Evolutionary conservation across 2,797 vertebrate genomes (phyloP), one percentile per base, ranked within the genome.

Genomic region (Semaprochilodus insignis): DNA sequence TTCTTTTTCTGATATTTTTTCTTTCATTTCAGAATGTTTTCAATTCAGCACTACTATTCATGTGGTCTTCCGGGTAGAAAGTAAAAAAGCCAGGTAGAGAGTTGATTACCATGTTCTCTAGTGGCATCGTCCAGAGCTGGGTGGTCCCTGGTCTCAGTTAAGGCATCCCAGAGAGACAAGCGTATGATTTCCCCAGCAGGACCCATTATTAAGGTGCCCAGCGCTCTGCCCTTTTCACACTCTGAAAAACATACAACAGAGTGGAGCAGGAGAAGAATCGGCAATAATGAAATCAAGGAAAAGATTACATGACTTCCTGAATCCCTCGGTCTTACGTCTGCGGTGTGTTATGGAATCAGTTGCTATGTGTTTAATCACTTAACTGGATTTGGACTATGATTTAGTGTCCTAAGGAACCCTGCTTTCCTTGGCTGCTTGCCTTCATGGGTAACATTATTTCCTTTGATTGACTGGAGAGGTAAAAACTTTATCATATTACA

Each of bases 101-200:
- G 66, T 48, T 72, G 52, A 90, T 91, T 90, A 94, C 91, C 90
- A 84, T 91, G 80, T 44, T 87, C 82, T 54, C 55, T 54, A n/a
- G 88, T 85, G 75, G 89, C 88, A 51, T 88, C 86, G 59, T 88
- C 89, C 75, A 87, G 80, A 0, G 17, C 77, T 74, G 85, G 62
- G 69, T 79, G 70, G 67, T 91, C 70, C 36, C 81, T 87, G 5
- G 82, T 25, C 8, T 86, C 82, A 78, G 78, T 81, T n/a, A 84
- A 25, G 31, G 88, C 72, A 72, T 88, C 88, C 27, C 85, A 89
- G 79, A 95, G 80, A 25, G 94, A 94, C 23, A 92, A 89, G 69
- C 87, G 91, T 60, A 94, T 84, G 17, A 91, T 93, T 87, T 94
- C 88, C 76, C 94, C 93, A 85, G 94, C 92, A 79, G 94, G 94